Conservation (phyloP, 2,113 vertebrate species). For the Pterocles orientalis region DNA sequence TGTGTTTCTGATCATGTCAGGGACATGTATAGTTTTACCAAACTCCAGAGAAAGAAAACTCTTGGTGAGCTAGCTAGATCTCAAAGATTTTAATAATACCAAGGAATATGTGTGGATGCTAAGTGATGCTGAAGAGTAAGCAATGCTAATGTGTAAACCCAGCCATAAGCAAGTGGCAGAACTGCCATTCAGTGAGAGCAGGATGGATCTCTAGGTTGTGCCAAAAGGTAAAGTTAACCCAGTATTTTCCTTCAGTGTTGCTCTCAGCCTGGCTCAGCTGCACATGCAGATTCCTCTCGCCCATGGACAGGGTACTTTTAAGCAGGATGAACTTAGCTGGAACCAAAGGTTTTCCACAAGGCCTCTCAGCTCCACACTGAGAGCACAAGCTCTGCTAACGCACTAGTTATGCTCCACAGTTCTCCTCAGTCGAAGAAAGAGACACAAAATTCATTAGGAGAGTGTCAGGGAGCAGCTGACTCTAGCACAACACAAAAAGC, state of each 20-base stretch:
- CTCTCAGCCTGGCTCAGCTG: background rate
- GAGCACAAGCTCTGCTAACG: background rate
- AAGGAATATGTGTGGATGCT: background rate
- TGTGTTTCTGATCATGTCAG: slow-evolving; percentile 40
- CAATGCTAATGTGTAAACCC: background rate
- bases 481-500: background rate
- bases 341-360: background rate
- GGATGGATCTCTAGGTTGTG: background rate
- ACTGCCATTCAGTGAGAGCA: background rate
- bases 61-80: background rate
- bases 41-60: background rate
- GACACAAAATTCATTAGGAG: background rate
- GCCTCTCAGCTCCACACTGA: background rate
- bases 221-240: background rate
- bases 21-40: background rate
- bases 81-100: background rate
- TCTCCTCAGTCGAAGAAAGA: background rate
- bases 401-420: background rate
- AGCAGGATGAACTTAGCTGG: background rate
- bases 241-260: background rate
- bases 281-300: rapidly evolving
- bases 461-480: background rate
- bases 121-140: background rate
- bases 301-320: background rate
- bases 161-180: background rate